A percentile compares a stretch with the other conserved stretches of the same genome.
Evolutionary conservation across 2,113 vertebrate species (phyloP).

Genomic region (Scolopax mira): DNA sequence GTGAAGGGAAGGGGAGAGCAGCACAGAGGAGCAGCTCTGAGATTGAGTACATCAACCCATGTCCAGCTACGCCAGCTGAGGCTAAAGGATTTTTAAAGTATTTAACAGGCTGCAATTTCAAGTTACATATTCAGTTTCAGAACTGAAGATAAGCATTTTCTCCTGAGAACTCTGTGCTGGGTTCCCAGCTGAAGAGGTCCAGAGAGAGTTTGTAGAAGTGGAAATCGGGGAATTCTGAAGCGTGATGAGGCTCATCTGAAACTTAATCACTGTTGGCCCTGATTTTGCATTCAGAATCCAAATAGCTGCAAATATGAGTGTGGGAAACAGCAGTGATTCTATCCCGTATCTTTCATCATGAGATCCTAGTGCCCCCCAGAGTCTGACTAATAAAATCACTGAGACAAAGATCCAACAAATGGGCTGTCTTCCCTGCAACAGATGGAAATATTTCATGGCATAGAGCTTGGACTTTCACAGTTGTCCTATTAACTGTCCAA

Average conservation of each 20-base stretch:
- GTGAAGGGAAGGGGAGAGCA: background rate
- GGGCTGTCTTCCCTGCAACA: background rate
- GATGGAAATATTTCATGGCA: background rate
- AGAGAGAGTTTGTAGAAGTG: background rate
- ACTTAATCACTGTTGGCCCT: constrained; percentile 22
- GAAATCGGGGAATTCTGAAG: constrained; percentile 16
- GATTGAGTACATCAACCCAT: background rate
- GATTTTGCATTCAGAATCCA: constrained; percentile 10
- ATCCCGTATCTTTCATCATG: background rate
- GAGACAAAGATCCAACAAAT: background rate
- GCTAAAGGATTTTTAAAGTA: background rate
- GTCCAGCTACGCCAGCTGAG: background rate
- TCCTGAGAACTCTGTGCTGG: background rate
- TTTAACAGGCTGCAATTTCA: background rate
- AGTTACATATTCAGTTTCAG: background rate
- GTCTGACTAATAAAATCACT: constrained; percentile 48
- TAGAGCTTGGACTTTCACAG: background rate
- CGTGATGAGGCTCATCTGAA: background rate
- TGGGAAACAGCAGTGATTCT: constrained; percentile 15
- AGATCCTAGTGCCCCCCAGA: constrained; percentile 61
- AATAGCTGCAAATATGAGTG: background rate
- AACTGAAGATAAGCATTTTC: background rate
- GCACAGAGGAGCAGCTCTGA: background rate
- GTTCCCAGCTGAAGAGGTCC: constrained; percentile 12
- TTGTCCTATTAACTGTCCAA: background rate